Evolutionary conservation across 2,797 vertebrate genomes (phyloP).

Genomic region (Chloroceryle inda): DNA sequence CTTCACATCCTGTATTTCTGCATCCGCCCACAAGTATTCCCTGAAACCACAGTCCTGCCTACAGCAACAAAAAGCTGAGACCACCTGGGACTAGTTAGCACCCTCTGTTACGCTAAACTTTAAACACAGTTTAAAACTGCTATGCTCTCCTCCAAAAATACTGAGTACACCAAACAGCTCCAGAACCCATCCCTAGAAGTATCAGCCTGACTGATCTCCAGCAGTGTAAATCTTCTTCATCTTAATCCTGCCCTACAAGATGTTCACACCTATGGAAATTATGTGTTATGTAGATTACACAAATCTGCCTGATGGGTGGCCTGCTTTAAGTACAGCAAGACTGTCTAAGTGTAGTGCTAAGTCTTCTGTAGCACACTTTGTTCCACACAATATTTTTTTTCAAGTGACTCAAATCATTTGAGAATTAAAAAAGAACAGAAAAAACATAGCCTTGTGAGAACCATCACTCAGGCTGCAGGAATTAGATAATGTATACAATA

Average conservation of each 20-base stretch:
- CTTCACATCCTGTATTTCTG: neutral
- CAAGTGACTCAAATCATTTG: neutral
- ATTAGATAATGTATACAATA: slow-evolving; percentile 18
- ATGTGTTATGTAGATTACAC: neutral
- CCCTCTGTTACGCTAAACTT: neutral
- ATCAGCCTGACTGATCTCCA: neutral
- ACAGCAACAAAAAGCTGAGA: neutral
- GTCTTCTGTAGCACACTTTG: neutral
- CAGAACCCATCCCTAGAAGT: neutral
- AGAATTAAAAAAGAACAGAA: neutral
- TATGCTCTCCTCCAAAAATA: neutral
- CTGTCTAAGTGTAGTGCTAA: neutral
- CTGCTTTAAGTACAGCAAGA: neutral
- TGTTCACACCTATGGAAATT: slow-evolving; percentile 40
- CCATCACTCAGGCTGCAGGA: neutral
- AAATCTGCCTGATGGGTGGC: neutral
- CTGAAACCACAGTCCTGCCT: neutral
- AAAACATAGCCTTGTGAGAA: neutral
- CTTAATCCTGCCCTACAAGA: slow-evolving; percentile 29
- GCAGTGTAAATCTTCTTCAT: neutral
- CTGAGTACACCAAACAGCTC: neutral
- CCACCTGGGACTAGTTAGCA: neutral
- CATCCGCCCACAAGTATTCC: neutral
- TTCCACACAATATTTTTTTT: neutral
- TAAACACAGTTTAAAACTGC: neutral